These are phyloP conservation scores for Drosophila borborema DNA, from an alignment of 2,888 invertebrate species.

Conservation along the genomic window DNA sequence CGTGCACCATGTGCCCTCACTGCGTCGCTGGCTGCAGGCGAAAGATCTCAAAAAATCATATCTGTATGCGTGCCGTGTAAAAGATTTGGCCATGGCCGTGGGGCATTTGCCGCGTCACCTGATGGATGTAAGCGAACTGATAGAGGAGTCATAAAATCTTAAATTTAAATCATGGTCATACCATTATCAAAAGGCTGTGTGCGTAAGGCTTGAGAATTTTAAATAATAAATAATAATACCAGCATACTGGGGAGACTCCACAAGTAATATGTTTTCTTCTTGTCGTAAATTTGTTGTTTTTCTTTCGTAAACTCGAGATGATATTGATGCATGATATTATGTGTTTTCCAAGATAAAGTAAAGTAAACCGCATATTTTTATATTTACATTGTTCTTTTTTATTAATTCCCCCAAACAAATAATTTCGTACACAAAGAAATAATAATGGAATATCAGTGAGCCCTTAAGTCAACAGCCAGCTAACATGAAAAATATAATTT, in stretches of 20 bases:
- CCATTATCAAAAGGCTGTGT: not conserved
- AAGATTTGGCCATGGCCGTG: not conserved
- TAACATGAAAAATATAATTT: constrained; percentile 61
- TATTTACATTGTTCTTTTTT: constrained; percentile 22
- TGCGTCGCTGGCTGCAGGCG: not conserved
- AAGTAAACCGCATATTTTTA: constrained; percentile 1
- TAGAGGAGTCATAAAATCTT: not conserved
- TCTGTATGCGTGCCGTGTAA: constrained; percentile 4
- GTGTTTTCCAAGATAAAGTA: not conserved
- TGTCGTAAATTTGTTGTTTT: not conserved
- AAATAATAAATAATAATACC: not conserved
- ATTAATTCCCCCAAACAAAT: constrained; percentile 30
- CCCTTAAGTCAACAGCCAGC: constrained; percentile 48
- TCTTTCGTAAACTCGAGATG: not conserved
- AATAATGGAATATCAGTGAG: constrained; percentile 16
- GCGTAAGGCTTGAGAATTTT: not conserved
- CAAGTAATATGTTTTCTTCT: not conserved
- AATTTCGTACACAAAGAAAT: constrained; percentile 4
- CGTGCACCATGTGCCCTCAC: not conserved
- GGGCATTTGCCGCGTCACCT: not conserved
- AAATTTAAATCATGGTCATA: not conserved
- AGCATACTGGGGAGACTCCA: not conserved
- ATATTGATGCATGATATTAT: not conserved
- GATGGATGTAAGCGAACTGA: not conserved
- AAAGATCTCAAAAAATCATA: constrained; percentile 1